A percentile compares a stretch with the other conserved stretches of the same genome.
Evolutionary conservation across 2,888 invertebrate species (phyloP).

Genomic region (Nemotelus nigrinus): DNA sequence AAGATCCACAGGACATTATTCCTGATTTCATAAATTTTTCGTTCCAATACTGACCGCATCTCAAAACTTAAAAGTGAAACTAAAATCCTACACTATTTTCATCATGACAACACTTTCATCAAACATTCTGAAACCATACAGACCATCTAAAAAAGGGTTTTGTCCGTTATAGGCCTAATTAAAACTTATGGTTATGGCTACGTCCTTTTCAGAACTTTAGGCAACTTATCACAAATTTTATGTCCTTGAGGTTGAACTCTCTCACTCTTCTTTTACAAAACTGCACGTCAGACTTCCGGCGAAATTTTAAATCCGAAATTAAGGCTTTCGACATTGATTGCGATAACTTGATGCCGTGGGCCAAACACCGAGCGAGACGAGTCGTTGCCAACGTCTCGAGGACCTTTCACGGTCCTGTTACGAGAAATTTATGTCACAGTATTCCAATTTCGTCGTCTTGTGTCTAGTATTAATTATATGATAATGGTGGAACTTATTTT

Average conservation of each 20-base stretch:
- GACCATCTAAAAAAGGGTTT: slow-evolving; percentile 48
- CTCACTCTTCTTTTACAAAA: background rate
- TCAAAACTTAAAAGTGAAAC: no score
- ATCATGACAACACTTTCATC: slow-evolving; percentile 7
- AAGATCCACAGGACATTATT: no score
- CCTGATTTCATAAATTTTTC: no score
- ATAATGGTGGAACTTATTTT: slow-evolving; percentile 37
- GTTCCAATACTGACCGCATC: no score
- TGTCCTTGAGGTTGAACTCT: slow-evolving; percentile 45
- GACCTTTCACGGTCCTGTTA: slow-evolving; percentile 43
- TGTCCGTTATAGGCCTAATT: slow-evolving; percentile 51
- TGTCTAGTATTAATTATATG: slow-evolving; percentile 40
- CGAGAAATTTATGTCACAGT: slow-evolving; percentile 46
- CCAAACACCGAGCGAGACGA: slow-evolving; percentile 11
- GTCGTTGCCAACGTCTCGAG: background rate
- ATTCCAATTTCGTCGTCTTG: slow-evolving; percentile 14
- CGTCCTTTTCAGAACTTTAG: slow-evolving; percentile 50
- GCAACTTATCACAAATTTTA: slow-evolving; percentile 51
- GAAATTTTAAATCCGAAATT: slow-evolving; percentile 49
- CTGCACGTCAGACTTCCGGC: slow-evolving; percentile 35
- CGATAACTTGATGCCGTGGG: slow-evolving; percentile 43
- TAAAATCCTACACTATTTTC: background rate
- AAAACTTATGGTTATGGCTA: slow-evolving; percentile 52
- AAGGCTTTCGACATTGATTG: slow-evolving; percentile 46
- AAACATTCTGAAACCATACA: slow-evolving; percentile 17